Conservation (phyloP, 2,888 invertebrate genomes). For the Cyclophora punctaria region DNA sequence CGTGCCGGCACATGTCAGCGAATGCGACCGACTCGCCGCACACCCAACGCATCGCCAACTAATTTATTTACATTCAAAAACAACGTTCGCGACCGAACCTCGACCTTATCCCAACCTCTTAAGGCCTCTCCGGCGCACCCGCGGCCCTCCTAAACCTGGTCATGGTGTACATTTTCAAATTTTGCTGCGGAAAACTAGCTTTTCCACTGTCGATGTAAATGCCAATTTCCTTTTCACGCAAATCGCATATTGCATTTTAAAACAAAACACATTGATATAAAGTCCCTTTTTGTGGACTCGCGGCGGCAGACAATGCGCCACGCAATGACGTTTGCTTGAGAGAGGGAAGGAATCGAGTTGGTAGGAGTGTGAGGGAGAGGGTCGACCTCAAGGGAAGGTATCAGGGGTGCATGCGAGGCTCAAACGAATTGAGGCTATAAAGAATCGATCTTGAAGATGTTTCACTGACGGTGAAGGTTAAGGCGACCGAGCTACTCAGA, state of each 20-base stretch:
- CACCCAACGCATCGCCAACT: constrained; percentile 44
- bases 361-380: constrained; percentile 38
- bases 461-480: constrained; percentile 20
- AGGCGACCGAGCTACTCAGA: constrained; percentile 9
- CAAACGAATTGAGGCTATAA: constrained; percentile 48
- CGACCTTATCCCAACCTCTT: constrained; percentile 26
- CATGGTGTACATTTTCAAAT: constrained; percentile 52
- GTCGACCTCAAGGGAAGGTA: constrained; percentile 40
- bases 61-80: constrained; percentile 28
- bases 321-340: constrained; percentile 68
- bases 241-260: constrained; percentile 22
- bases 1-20: constrained; percentile 67
- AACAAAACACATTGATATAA: constrained; percentile 26
- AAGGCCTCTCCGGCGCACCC: constrained; percentile 1
- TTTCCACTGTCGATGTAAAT: constrained; percentile 69
- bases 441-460: constrained; percentile 69
- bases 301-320: constrained; percentile 64
- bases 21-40: constrained; percentile 52
- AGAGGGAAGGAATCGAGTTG: constrained; percentile 34
- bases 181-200: constrained; percentile 70
- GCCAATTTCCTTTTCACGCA: constrained; percentile 65
- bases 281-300: constrained; percentile 29
- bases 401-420: constrained; percentile 62
- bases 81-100: constrained; percentile 16
- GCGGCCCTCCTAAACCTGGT: constrained; percentile 25